A percentile compares a stretch with the other conserved stretches of the same genome.
Evolutionary conservation across 2,113 vertebrate species (phyloP).

Genomic region (Sorex fumeus): DNA sequence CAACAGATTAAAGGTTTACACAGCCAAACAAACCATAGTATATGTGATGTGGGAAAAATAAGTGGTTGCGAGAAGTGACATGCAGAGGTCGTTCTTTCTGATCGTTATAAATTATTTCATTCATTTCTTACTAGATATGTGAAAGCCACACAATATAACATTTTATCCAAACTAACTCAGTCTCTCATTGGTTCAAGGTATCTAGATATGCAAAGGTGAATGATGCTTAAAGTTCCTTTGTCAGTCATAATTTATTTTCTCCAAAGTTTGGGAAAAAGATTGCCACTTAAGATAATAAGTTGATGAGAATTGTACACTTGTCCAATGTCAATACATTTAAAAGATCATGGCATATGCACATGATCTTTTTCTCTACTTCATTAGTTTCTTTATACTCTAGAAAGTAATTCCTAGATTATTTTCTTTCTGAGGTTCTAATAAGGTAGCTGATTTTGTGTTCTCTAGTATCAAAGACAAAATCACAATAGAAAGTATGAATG

Average conservation of each 20-base stretch:
- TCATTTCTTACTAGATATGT: background rate
- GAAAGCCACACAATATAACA: background rate
- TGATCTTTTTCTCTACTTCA: background rate
- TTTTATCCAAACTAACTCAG: background rate
- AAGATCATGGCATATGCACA: background rate
- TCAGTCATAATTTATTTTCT: background rate
- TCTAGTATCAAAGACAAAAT: background rate
- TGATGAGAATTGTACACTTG: background rate
- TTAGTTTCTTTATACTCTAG: background rate
- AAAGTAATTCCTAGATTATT: background rate
- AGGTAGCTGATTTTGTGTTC: background rate
- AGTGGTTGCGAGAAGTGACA: background rate
- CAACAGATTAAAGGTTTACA: background rate
- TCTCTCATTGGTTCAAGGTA: background rate
- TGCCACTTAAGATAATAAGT: background rate
- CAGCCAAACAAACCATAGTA: background rate
- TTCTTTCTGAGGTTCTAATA: background rate
- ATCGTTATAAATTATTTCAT: background rate
- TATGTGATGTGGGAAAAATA: background rate
- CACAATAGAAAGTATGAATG: accelerated
- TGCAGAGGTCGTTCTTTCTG: background rate
- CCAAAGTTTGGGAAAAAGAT: constrained; percentile 1
- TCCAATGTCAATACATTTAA: background rate
- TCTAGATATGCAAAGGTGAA: background rate
- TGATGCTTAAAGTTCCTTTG: background rate